phyloP scores from a whole-genome alignment of 1,140 invertebrate genomes.

The Rhynchophorus ferrugineus region DNA sequence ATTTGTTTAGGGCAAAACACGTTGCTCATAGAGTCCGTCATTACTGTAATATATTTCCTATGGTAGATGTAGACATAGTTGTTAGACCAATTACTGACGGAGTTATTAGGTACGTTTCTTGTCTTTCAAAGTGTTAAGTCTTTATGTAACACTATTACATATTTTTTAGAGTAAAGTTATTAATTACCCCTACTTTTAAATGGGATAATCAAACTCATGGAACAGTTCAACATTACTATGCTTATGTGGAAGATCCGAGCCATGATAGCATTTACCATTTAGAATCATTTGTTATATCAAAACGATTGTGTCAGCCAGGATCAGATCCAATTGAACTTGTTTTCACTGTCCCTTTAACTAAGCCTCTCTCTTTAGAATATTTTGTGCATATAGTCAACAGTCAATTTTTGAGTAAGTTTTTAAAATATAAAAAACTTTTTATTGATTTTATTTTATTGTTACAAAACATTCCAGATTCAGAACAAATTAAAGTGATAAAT shows the following conservation, averaged over 20 bases:
- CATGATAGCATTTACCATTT: constrained; percentile 93
- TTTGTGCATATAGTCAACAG: constrained; percentile 83
- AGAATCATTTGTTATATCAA: constrained; percentile 87
- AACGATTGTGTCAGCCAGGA: constrained; percentile 61
- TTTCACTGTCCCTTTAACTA: constrained; percentile 92
- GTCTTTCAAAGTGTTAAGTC: too few species aligned
- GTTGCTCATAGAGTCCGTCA: constrained; percentile 72
- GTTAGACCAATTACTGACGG: constrained; percentile 93
- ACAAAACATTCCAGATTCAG: constrained; percentile 33
- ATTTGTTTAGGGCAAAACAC: constrained; percentile 68
- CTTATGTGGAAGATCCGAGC: constrained; percentile 96
- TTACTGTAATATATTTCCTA: constrained; percentile 83
- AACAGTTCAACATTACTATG: constrained; percentile 84
- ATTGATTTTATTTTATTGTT: constrained; percentile 2
- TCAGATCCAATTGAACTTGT: constrained; percentile 75
- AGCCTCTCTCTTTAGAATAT: constrained; percentile 88
- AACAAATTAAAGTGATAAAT: constrained; percentile 54
- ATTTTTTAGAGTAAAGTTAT: constrained; percentile 63
- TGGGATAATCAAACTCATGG: constrained; percentile 91
- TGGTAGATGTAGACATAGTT: constrained; percentile 74
- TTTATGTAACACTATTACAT: too few species aligned
- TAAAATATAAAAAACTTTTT: background rate
- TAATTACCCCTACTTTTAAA: constrained; percentile 75
- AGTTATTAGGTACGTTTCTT: constrained; percentile 62
- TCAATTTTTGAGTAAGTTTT: constrained; percentile 71